A percentile compares a stretch with the other conserved stretches of the same genome.
phyloP scores from a whole-genome alignment of 2,888 invertebrate species.

The Lissonota sp. region DNA sequence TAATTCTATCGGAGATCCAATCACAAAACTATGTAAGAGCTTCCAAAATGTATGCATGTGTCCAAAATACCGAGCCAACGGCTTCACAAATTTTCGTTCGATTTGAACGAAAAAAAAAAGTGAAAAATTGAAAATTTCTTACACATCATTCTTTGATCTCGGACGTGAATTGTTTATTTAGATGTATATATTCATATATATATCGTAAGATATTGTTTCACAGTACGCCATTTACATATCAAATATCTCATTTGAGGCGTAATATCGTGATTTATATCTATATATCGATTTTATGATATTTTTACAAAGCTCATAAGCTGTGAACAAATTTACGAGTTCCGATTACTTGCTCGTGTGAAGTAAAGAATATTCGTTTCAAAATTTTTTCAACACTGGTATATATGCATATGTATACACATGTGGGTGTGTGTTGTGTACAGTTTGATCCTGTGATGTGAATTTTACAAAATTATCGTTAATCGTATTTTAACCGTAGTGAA shows the following conservation, averaged over 20 bases:
- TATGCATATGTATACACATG: not conserved
- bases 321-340: constrained; percentile 18
- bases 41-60: constrained; percentile 74
- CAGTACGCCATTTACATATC: constrained; percentile 73
- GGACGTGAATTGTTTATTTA: not conserved
- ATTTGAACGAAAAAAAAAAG: constrained; percentile 8
- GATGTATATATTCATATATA: not conserved
- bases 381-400: constrained; percentile 20
- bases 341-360: not conserved
- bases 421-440: constrained; percentile 9
- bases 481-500: constrained; percentile 12
- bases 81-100: constrained; percentile 54
- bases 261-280: constrained; percentile 62
- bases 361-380: constrained; percentile 17
- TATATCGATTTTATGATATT: constrained; percentile 60
- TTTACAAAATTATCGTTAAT: not conserved
- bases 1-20: constrained; percentile 70
- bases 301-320: constrained; percentile 39
- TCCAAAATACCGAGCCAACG: constrained; percentile 76
- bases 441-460: constrained; percentile 32
- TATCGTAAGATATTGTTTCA: constrained; percentile 38
- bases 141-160: not conserved
- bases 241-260: constrained; percentile 68
- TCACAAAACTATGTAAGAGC: constrained; percentile 75
- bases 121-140: constrained; percentile 29